These are phyloP conservation scores for Tamias sibiricus DNA, from an alignment of 2,113 vertebrate species.

Conservation along the genomic window DNA sequence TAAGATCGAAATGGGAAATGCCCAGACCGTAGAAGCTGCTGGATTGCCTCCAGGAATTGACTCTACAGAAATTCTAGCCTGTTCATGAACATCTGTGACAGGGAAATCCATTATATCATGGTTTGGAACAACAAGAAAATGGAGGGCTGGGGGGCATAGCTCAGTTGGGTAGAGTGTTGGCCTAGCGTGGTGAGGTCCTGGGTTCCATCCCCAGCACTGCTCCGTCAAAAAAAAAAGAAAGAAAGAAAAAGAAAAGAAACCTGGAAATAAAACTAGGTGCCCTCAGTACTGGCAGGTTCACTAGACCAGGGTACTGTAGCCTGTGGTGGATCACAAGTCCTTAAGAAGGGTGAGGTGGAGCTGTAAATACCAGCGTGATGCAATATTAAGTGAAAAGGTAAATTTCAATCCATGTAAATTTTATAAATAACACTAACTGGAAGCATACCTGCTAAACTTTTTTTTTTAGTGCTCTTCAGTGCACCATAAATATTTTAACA, in stretches of 20 bases:
- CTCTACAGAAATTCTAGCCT: not conserved
- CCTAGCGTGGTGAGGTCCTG: too few species aligned
- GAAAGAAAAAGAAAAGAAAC: not conserved
- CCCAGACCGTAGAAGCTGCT: not conserved
- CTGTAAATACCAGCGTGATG: accelerated
- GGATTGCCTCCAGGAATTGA: not conserved
- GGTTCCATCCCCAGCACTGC: too few species aligned
- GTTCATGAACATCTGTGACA: not conserved
- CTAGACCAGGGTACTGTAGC: not conserved
- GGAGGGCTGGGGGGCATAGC: not conserved
- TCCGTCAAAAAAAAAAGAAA: too few species aligned
- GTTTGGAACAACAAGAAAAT: not conserved
- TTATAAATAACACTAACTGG: not conserved
- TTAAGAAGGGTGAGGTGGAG: not conserved
- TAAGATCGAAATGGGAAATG: not conserved
- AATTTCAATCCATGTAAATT: not conserved
- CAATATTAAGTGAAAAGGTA: not conserved
- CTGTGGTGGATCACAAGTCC: not conserved
- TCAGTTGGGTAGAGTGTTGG: not conserved
- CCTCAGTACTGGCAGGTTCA: not conserved
- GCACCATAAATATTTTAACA: not conserved
- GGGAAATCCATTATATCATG: not conserved
- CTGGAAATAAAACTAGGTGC: not conserved
- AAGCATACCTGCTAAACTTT: not conserved
- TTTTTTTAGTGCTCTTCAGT: not conserved